Evolutionary conservation across 2,888 invertebrate genomes (phyloP), one percentile per base, ranked within the genome.

Genomic region (Operophtera brumata): DNA sequence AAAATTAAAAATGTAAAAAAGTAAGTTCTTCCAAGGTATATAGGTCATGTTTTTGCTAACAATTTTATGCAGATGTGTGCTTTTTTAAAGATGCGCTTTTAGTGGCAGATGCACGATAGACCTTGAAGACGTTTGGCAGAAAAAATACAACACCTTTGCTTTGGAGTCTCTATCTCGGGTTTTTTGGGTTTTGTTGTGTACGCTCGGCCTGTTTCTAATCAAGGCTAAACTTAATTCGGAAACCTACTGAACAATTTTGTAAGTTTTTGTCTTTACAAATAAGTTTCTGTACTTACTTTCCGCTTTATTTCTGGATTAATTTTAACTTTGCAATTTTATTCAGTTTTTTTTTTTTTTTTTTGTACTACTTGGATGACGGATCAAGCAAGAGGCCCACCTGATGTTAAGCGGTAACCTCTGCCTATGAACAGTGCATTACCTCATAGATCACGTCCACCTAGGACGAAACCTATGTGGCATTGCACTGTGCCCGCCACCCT

Each of bases 1-100:
- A 59, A 64, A 54, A 45, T 52, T 61, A 53, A 65, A 66, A 66
- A 54, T 59, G 53, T 64, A 54, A 59, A 62, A n/a, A 68, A 58
- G 53, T 55, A 57, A 54, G 64, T 69, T 66, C 66, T 64, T 59
- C 63, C 42, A 56, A 59, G 57, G 54, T 62, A 62, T 51, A 57
- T 65, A 86, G 90, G 90, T 90, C 87, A 88, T 79, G 68, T 90
- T 90, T 90, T 90, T 89, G 84, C 83, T 83, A 85, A 82, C 76
- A 82, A 81, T 85, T 80, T 78, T 88, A 90, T 90, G 89, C 88
- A 90, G 88, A 90, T 90, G 89, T 75, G 74, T 67, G 36, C 20
- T 51, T 65, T 76, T 77, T 80, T 80, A 76, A 84, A 81, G 78
- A 78, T 62, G 54, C 73, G 75, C 80, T 81, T 77, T 77, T 77